These are phyloP conservation scores for Ganaspis sp. DNA, from an alignment of 1,140 invertebrate genomes.

Conservation along the genomic window DNA sequence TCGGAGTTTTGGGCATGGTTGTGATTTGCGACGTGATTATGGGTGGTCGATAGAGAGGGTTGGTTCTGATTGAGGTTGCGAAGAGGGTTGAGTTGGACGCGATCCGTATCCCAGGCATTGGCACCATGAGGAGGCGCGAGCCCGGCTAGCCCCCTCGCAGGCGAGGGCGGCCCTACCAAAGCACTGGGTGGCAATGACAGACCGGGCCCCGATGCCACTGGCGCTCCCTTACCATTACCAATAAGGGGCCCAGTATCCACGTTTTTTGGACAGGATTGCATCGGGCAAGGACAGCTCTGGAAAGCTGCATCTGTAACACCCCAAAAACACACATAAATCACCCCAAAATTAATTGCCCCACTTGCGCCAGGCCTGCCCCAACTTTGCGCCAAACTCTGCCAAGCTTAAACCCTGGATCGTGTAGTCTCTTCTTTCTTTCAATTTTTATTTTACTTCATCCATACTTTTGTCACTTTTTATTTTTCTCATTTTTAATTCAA, in stretches of 20 bases:
- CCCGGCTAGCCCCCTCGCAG: conserved; percentile 78
- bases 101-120: conserved; percentile 78
- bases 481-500: no score
- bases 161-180: conserved; percentile 76
- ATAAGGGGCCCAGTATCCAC: conserved; percentile 96
- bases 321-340: no score
- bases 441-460: no score
- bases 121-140: conserved; percentile 80
- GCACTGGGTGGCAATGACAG: conserved; percentile 79
- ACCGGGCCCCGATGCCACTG: conserved; percentile 81
- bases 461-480: no score
- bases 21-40: conserved; percentile 62
- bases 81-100: conserved; percentile 82
- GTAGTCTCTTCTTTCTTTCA: no score
- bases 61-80: conserved; percentile 74
- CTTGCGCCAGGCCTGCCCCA: no score
- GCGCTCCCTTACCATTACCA: conserved; percentile 85
- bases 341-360: no score
- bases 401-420: no score
- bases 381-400: no score
- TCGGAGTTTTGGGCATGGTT: conserved; percentile 64
- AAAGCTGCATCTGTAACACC: conserved; percentile 77
- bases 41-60: conserved; percentile 60
- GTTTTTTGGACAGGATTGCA: conserved; percentile 97
- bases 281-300: conserved; percentile 88